Percentiles rank a stretch among this genome's conserved stretches.
These are phyloP conservation scores for Seriola dumerili DNA, from an alignment of 2,113 vertebrate genomes.

Conservation along the genomic window DNA sequence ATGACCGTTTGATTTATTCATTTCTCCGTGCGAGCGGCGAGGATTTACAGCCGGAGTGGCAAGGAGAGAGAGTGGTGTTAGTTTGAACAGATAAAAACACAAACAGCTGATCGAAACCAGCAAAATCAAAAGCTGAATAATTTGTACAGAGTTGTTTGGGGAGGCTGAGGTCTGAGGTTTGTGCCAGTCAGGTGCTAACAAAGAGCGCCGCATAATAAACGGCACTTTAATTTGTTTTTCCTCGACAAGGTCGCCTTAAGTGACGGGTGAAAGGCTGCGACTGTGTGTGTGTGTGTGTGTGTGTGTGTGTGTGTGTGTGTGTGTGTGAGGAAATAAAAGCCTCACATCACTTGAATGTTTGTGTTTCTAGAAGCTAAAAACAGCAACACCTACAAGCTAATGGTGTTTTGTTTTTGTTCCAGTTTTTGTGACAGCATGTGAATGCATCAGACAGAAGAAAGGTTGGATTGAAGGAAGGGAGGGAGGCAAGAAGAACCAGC, in stretches of 20 bases:
- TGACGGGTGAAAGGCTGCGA: slow-evolving; percentile 59
- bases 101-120: slow-evolving; percentile 11
- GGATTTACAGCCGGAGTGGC: slow-evolving; percentile 45
- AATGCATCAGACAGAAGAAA: neutral
- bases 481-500: neutral
- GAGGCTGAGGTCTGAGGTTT: slow-evolving; percentile 34
- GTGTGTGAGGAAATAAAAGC: too few relatives aligned
- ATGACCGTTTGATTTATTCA: slow-evolving; percentile 53
- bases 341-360: neutral
- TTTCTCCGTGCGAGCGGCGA: slow-evolving; percentile 30
- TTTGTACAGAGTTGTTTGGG: neutral
- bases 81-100: slow-evolving; percentile 1
- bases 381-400: neutral
- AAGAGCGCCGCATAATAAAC: slow-evolving; percentile 75
- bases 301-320: too few relatives aligned
- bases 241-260: slow-evolving; percentile 75
- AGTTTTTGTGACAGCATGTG: neutral
- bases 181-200: slow-evolving; percentile 73
- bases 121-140: slow-evolving; percentile 2
- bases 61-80: neutral
- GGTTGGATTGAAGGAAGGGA: neutral
- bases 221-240: slow-evolving; percentile 78
- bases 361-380: neutral
- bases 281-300: too few relatives aligned
- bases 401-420: neutral